Evolutionary conservation across 2,113 vertebrate genomes (phyloP).

Genomic region (Erythrocercus mccallii): DNA sequence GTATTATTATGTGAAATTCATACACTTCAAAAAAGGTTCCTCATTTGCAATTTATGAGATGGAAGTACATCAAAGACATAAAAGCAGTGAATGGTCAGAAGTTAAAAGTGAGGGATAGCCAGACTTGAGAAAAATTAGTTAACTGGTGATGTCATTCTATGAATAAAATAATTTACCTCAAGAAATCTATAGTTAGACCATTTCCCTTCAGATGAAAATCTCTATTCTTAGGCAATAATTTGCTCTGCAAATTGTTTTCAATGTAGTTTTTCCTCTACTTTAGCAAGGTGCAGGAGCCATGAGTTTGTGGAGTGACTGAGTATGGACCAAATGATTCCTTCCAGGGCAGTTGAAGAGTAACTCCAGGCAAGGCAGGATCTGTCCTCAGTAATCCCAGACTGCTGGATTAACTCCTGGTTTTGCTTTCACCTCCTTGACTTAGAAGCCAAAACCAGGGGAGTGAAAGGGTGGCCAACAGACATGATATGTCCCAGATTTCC

Average conservation of each 20-base stretch:
- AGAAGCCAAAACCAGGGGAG: neutral
- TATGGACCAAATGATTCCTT: neutral
- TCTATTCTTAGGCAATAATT: neutral
- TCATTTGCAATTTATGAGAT: constrained; percentile 50
- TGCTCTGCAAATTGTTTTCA: neutral
- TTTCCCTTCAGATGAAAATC: neutral
- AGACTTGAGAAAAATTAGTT: constrained; percentile 28
- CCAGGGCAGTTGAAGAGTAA: neutral
- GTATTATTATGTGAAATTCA: constrained; percentile 14
- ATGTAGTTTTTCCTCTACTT: neutral
- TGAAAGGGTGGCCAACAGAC: neutral
- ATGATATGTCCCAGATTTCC: neutral
- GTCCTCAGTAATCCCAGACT: neutral
- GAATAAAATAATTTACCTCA: constrained; percentile 13
- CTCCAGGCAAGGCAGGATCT: neutral
- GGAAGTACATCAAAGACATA: constrained; percentile 36
- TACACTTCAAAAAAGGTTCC: constrained; percentile 25
- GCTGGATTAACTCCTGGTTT: neutral
- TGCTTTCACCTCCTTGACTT: neutral
- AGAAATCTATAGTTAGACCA: neutral
- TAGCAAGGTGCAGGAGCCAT: neutral
- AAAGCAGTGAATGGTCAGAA: constrained; percentile 32
- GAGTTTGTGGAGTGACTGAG: neutral
- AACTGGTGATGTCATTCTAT: neutral
- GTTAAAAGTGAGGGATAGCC: constrained; percentile 18